Conservation (phyloP, 1,140 invertebrate species). For the Drosophila repletoides region DNA sequence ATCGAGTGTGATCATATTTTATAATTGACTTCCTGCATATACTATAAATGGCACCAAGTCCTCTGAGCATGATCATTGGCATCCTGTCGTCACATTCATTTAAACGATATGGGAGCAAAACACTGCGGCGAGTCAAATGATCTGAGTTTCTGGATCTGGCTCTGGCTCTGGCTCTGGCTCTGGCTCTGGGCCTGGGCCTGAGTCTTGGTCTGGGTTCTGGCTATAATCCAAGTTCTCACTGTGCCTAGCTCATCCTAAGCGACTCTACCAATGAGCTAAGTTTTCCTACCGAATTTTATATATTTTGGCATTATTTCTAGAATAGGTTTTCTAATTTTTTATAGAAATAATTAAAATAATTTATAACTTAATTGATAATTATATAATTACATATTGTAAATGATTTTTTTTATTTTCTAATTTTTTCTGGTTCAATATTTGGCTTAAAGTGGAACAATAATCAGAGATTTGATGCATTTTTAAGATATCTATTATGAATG, state of each 20-base stretch:
- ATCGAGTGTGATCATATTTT: conserved; percentile 41
- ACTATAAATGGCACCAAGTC: conserved; percentile 49
- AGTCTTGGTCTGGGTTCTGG: background rate
- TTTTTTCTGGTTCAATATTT: background rate
- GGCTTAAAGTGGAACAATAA: background rate
- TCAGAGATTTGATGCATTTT: no score
- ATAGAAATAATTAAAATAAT: no score
- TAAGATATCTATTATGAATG: no score
- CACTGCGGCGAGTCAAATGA: conserved; percentile 31
- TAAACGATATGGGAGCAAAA: conserved; percentile 39
- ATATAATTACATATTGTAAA: background rate
- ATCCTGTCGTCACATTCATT: conserved; percentile 71
- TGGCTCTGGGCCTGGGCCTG: no score
- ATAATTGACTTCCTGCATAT: conserved; percentile 58
- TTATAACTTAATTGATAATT: no score
- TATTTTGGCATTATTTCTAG: no score
- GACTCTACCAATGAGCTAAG: background rate
- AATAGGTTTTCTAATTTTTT: no score
- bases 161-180: no score
- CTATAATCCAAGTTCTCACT: no score
- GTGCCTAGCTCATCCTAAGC: background rate
- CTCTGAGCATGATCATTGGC: conserved; percentile 38
- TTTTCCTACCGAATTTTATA: no score
- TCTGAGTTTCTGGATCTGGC: no score
- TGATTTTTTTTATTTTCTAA: background rate